Evolutionary conservation across 2,888 invertebrate species (phyloP), one percentile per base, ranked within the genome.

Genomic region (Drosophila fungiperda): DNA sequence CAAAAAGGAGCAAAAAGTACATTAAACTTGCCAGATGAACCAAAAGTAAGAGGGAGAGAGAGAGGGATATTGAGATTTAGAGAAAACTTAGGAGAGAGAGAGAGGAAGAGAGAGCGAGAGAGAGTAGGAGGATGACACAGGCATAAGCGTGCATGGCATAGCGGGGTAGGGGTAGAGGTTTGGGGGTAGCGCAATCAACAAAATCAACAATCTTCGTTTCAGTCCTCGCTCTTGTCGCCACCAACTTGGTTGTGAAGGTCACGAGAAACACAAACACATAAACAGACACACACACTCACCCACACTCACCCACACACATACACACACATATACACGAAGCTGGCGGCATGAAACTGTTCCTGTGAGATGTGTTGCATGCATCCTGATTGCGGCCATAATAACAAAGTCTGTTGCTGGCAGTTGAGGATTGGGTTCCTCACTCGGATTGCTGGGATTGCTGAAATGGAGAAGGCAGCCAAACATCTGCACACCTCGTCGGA

Each of bases 1-100:
- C 73, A 77, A 77, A 63, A 78, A 63, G 49, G n/a, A 45, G 36
- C 76, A 86, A 54, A 54, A 36, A 26, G 83, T 73, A 84, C 89
- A 85, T 88, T 78, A 83, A 84, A 84, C 87, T 64, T 65, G 68
- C 42, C 45, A 42, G 17, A 42, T n/a, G 12, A 45, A 23, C 1
- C 29, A 29, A 29, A 29, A 58, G 33, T 2, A 42, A 29, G 55
- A 17, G 36, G 49, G 23, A 23, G 33, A 23, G 36, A 32, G 38
- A 36, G 38, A 55, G n/a, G 35, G 42, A 35, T 49, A 8, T 23
- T 29, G 20, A 12, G 12, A 26, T 26, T 0, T 1, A 4, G 26
- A 3, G 11, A 3, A 23, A 15, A 45, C 29, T 6, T 29, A 5
- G 29, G 23, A 12, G 2, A 3, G 42, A 23, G 20, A 12, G 20